Evolutionary conservation across 2,888 invertebrate species (phyloP).

Genomic region (Hylaea fasciaria): DNA sequence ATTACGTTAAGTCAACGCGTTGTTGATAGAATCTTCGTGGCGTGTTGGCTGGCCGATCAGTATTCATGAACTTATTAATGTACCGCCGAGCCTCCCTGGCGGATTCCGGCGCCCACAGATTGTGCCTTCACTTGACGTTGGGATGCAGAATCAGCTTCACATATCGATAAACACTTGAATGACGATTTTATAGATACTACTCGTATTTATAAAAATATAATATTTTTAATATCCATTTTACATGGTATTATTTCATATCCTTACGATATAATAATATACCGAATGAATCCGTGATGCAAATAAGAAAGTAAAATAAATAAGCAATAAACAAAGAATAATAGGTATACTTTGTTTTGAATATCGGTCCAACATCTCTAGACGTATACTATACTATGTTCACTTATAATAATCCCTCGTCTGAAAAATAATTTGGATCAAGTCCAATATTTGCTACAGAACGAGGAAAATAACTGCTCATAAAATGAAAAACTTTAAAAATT

Average conservation of each 20-base stretch:
- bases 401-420: background rate
- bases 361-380: too few species aligned
- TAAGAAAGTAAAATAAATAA: too few species aligned
- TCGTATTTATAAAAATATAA: too few species aligned
- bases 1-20: conserved; percentile 36
- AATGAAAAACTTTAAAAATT: background rate
- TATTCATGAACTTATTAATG: conserved; percentile 81
- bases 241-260: too few species aligned
- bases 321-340: too few species aligned
- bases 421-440: too few species aligned
- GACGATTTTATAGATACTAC: conserved; percentile 3
- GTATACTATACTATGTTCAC: background rate
- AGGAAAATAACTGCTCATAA: background rate
- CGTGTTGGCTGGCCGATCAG: conserved; percentile 61
- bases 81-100: conserved; percentile 55
- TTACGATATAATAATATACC: too few species aligned
- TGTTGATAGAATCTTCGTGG: conserved; percentile 46
- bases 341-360: too few species aligned
- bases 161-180: conserved; percentile 24
- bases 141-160: conserved; percentile 30
- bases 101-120: conserved; percentile 60
- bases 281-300: too few species aligned
- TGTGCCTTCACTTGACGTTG: conserved; percentile 51
- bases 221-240: too few species aligned
- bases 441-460: too few species aligned